A percentile compares a stretch with the other conserved stretches of the same genome.
These are phyloP conservation scores for Dendrocopos noguchii DNA, from an alignment of 2,113 vertebrate species.

Conservation along the genomic window DNA sequence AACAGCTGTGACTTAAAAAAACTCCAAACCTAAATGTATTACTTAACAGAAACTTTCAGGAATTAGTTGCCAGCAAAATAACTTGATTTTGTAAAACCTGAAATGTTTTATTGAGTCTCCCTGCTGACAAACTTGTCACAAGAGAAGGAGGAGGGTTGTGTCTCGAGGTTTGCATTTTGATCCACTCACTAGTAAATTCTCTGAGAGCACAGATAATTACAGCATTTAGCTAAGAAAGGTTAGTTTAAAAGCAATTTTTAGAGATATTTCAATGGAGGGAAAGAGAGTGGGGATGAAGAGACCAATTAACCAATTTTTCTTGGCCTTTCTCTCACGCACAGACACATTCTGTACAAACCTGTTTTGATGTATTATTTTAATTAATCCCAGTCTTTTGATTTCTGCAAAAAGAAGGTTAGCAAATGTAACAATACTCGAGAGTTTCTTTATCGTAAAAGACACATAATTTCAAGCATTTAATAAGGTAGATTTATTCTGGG, in stretches of 20 bases:
- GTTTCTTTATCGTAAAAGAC: constrained; percentile 88
- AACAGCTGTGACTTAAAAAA: neutral
- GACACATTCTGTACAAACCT: constrained; percentile 76
- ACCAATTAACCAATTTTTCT: constrained; percentile 87
- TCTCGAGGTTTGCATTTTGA: neutral
- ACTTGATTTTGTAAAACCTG: neutral
- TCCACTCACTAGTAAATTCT: neutral
- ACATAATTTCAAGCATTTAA: constrained; percentile 90
- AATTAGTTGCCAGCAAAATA: neutral
- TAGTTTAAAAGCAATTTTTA: constrained; percentile 68
- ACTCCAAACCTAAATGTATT: neutral
- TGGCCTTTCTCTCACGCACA: constrained; percentile 74
- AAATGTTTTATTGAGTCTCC: neutral
- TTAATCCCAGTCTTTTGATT: constrained; percentile 87
- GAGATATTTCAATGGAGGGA: constrained; percentile 59
- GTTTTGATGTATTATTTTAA: constrained; percentile 91
- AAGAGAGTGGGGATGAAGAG: constrained; percentile 77
- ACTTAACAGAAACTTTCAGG: neutral
- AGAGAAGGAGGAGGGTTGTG: neutral
- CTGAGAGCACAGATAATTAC: neutral
- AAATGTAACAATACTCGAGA: constrained; percentile 85
- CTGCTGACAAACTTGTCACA: neutral
- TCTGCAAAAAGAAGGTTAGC: constrained; percentile 82
- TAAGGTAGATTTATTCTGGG: constrained; percentile 91
- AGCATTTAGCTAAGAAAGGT: constrained; percentile 42